A percentile compares a stretch with the other conserved stretches of the same genome.
Evolutionary conservation across 2,888 invertebrate genomes (phyloP).

Genomic region (Antheraea assamensis): DNA sequence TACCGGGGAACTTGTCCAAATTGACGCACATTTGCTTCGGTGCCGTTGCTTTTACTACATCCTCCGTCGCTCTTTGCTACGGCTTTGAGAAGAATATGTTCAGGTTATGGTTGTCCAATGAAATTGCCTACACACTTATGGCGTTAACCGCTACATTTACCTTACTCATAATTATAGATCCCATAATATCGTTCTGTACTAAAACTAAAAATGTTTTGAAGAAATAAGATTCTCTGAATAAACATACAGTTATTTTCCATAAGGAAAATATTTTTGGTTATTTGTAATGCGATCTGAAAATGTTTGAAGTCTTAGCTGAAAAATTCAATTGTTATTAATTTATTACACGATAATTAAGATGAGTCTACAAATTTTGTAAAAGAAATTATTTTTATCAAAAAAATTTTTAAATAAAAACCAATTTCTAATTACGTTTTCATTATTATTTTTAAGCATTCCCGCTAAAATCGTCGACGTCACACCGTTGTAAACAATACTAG

Average conservation of each 20-base stretch:
- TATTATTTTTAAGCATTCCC: too few relatives aligned
- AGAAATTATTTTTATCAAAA: too few relatives aligned
- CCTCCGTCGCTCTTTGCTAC: conserved; percentile 48
- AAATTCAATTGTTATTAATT: too few relatives aligned
- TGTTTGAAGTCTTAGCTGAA: too few relatives aligned
- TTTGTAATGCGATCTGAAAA: not conserved
- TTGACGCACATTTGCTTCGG: conserved; percentile 60
- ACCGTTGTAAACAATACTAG: too few relatives aligned
- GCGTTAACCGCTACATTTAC: conserved; percentile 43
- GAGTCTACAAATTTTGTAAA: not conserved
- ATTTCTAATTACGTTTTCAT: too few relatives aligned
- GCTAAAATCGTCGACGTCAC: too few relatives aligned
- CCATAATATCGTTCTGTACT: conserved; percentile 45
- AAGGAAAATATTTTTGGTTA: not conserved
- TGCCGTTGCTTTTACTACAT: conserved; percentile 44
- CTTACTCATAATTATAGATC: conserved; percentile 51
- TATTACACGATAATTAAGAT: too few relatives aligned
- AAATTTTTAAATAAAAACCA: too few relatives aligned
- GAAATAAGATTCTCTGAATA: not conserved
- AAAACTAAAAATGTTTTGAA: conserved; percentile 29
- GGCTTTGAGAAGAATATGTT: conserved; percentile 56
- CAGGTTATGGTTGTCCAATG: conserved; percentile 40
- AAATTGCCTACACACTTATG: conserved; percentile 45
- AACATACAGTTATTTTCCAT: not conserved
- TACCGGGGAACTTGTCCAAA: conserved; percentile 53